Percentiles rank a stretch among this genome's conserved stretches.
These are phyloP conservation scores for Leptestheria dahalacensis DNA, from an alignment of 1,140 invertebrate species.

Conservation along the genomic window DNA sequence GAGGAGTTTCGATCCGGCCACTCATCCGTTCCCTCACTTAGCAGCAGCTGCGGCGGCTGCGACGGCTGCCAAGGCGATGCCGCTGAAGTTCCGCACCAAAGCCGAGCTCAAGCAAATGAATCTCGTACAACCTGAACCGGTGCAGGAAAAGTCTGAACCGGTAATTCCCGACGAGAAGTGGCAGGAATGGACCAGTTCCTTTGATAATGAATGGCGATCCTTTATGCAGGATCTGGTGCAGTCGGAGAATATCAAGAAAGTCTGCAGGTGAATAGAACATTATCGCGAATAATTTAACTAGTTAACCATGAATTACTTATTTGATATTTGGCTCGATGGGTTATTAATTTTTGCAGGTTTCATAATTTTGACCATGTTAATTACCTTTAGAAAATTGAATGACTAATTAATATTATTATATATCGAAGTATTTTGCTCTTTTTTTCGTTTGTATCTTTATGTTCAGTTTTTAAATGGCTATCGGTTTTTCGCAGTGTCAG, in stretches of 20 bases:
- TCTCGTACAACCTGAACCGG: not conserved
- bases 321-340: too few relatives aligned
- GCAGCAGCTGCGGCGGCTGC: too few relatives aligned
- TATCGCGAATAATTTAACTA: not conserved
- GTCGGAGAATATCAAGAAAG: not conserved
- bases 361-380: too few relatives aligned
- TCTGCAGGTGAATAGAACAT: not conserved
- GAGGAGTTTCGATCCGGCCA: not conserved
- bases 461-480: too few relatives aligned
- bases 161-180: not conserved
- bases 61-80: not conserved
- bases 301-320: too few relatives aligned
- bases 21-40: not conserved
- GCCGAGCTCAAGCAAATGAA: conserved; percentile 7
- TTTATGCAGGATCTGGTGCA: not conserved
- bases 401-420: too few relatives aligned
- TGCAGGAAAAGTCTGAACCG: not conserved
- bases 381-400: too few relatives aligned
- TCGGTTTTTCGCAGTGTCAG: too few relatives aligned
- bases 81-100: conserved; percentile 5
- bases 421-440: too few relatives aligned
- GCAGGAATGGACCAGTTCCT: not conserved
- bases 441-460: too few relatives aligned
- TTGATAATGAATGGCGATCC: not conserved
- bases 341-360: too few relatives aligned